These are phyloP conservation scores for Stichopus chloronotus DNA, from an alignment of 35 echinoderm and acorn worm species.

Conservation along the genomic window DNA sequence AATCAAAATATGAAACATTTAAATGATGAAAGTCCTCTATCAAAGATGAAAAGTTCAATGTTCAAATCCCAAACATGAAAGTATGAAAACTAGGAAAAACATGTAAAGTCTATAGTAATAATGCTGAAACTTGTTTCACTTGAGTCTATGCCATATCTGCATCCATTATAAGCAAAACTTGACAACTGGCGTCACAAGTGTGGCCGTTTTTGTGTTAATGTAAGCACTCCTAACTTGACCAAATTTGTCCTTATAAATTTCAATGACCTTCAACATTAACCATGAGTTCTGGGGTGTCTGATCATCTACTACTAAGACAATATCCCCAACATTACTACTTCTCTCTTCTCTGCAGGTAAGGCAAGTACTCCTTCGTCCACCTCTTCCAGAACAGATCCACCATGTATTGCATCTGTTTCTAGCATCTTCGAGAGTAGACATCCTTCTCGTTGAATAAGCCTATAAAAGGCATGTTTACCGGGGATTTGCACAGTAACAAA, in stretches of 20 bases:
- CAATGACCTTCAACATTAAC: conserved; percentile 12
- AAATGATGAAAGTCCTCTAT: too few relatives aligned
- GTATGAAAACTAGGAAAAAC: too few relatives aligned
- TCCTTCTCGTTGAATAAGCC: conserved; percentile 44
- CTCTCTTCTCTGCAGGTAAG: conserved; percentile 49
- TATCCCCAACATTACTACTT: conserved; percentile 35
- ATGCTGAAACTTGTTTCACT: too few relatives aligned
- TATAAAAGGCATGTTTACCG: not conserved
- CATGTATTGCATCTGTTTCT: conserved; percentile 66
- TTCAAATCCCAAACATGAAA: not conserved
- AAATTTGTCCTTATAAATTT: not conserved
- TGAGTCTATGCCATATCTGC: too few relatives aligned
- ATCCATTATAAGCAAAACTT: too few relatives aligned
- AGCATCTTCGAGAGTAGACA: conserved; percentile 42
- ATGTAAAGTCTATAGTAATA: too few relatives aligned
- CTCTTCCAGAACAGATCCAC: too few relatives aligned
- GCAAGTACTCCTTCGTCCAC: too few relatives aligned
- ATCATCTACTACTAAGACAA: conserved; percentile 62
- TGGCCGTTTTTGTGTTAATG: too few relatives aligned
- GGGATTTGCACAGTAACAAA: conserved; percentile 6
- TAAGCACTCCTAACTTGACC: too few relatives aligned
- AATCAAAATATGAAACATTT: not conserved
- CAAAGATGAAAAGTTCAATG: too few relatives aligned
- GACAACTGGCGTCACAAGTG: too few relatives aligned
- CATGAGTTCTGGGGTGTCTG: conserved; percentile 18